These are phyloP conservation scores for Myrmophylax atrothorax DNA, from an alignment of 2,113 vertebrate species.

Conservation along the genomic window DNA sequence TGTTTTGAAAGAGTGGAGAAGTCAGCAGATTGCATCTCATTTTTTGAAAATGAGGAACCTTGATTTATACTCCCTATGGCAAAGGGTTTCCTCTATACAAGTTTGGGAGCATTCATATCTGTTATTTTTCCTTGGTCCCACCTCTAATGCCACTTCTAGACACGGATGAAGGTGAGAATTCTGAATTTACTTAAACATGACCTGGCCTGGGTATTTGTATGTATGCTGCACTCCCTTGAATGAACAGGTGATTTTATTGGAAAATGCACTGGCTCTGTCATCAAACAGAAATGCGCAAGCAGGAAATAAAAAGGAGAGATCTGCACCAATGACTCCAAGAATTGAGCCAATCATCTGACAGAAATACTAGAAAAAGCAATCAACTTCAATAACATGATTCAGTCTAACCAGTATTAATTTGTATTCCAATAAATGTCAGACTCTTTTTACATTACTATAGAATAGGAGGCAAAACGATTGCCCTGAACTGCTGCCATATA, in stretches of 20 bases:
- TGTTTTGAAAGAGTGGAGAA: not conserved
- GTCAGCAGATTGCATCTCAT: not conserved
- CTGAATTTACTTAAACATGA: not conserved
- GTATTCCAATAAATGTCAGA: not conserved
- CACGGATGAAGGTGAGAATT: not conserved
- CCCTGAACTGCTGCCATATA: not conserved
- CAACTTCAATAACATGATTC: not conserved
- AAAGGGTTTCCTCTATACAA: not conserved
- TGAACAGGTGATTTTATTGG: not conserved
- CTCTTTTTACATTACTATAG: not conserved
- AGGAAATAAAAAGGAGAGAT: not conserved
- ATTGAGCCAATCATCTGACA: not conserved
- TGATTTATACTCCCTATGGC: not conserved
- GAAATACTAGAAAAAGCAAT: not conserved
- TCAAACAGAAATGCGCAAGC: not conserved
- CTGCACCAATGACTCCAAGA: not conserved
- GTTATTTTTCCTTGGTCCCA: not conserved
- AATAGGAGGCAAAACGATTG: not conserved
- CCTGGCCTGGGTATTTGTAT: not conserved
- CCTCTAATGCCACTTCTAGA: not conserved
- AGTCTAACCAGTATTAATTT: not conserved
- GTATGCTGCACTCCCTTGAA: not conserved
- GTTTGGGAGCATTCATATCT: not conserved
- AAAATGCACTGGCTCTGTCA: not conserved
- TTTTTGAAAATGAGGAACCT: not conserved